Percentiles rank a stretch among this genome's conserved stretches.
Conservation (phyloP, 2,797 vertebrate species). For the Discoglossus pictus region DNA sequence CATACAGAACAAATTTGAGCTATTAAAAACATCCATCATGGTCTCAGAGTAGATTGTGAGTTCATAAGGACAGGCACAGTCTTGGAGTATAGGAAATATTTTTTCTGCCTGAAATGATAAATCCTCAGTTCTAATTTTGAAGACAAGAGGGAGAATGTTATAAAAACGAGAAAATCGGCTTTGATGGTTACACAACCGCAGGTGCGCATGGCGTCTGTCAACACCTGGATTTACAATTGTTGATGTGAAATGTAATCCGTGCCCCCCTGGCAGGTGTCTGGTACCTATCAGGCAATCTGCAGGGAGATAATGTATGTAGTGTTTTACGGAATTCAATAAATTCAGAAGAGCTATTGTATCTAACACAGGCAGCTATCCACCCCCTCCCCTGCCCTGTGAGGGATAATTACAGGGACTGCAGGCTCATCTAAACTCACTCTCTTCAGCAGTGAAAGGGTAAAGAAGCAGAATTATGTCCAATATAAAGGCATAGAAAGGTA, state of each 20-base stretch:
- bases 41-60: no score
- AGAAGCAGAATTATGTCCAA: no score
- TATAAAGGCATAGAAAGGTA: no score
- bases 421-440: not conserved
- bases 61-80: no score
- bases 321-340: conserved; percentile 42
- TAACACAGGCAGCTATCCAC: conserved; percentile 21
- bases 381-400: not conserved
- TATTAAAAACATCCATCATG: no score
- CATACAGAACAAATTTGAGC: no score
- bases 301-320: conserved; percentile 48
- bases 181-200: conserved; percentile 44
- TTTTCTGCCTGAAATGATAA: no score
- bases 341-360: conserved; percentile 47
- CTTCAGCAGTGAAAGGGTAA: no score
- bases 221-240: conserved; percentile 49
- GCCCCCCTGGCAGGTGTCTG: conserved; percentile 44
- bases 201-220: conserved; percentile 45
- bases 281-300: conserved; percentile 44
- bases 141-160: conserved; percentile 24
- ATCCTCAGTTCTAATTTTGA: no score
- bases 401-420: not conserved
- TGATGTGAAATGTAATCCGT: conserved; percentile 40
- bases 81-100: no score
- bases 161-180: conserved; percentile 17